These are phyloP conservation scores for Acanthoscelides obtectus DNA, from an alignment of 2,888 invertebrate genomes.

Conservation along the genomic window DNA sequence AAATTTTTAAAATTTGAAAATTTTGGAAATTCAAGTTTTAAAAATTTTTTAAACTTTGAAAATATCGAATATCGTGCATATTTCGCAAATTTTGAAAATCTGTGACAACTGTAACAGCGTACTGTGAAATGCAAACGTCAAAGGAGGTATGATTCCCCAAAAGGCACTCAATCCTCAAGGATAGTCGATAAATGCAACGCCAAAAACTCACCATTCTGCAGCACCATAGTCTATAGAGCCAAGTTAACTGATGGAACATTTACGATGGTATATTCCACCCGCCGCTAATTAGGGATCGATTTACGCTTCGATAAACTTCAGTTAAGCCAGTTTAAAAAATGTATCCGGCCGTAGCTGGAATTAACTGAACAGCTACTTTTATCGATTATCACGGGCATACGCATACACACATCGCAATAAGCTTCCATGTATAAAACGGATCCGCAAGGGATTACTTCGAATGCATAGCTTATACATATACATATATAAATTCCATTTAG, in stretches of 20 bases:
- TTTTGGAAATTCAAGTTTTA: too few relatives aligned
- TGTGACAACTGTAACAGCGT: too few relatives aligned
- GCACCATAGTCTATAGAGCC: too few relatives aligned
- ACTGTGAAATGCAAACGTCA: too few relatives aligned
- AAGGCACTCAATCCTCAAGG: too few relatives aligned
- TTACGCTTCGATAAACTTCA: not conserved
- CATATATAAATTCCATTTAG: not conserved
- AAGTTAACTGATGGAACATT: not conserved
- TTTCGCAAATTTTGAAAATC: too few relatives aligned
- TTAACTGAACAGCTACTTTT: not conserved
- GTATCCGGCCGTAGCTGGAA: not conserved
- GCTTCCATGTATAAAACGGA: not conserved
- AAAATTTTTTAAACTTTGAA: too few relatives aligned
- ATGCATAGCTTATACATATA: conserved; percentile 2
- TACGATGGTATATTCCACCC: not conserved
- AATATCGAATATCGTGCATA: too few relatives aligned
- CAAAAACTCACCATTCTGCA: too few relatives aligned
- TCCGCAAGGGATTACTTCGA: not conserved
- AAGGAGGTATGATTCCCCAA: too few relatives aligned
- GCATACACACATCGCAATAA: not conserved
- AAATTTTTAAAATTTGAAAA: too few relatives aligned
- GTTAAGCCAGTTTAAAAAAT: not conserved
- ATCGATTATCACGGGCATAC: not conserved
- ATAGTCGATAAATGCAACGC: too few relatives aligned
- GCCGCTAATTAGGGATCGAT: not conserved